Percentiles rank a stretch among this genome's conserved stretches.
Conservation (phyloP, 2,888 invertebrate species). For the Lamproptera curius region DNA sequence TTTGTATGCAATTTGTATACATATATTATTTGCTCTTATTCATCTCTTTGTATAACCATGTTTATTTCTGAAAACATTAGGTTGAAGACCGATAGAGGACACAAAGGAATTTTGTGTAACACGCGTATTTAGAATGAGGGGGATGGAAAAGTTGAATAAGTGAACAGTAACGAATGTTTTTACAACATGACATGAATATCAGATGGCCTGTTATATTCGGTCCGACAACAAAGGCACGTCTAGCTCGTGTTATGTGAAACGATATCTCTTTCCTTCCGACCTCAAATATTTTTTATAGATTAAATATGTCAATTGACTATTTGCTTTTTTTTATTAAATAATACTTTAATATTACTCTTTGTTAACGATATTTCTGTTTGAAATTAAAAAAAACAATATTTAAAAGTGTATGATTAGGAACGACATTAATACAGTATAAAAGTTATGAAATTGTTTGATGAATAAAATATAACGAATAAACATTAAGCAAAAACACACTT, state of each 20-base stretch:
- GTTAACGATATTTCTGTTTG: no score
- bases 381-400: no score
- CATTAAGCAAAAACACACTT: background rate
- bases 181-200: slow-evolving; percentile 1
- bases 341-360: no score
- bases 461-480: background rate
- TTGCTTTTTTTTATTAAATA: no score
- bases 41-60: no score
- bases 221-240: background rate
- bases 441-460: background rate
- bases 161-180: background rate
- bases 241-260: background rate
- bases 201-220: background rate
- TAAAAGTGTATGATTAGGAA: no score
- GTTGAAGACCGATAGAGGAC: background rate
- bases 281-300: no score
- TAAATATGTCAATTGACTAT: no score
- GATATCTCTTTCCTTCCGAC: background rate
- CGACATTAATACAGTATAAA: no score
- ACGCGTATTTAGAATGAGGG: background rate
- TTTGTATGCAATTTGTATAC: background rate
- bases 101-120: background rate
- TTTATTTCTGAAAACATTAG: no score
- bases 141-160: background rate
- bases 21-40: no score